These are phyloP conservation scores for Neria commutata DNA, from an alignment of 2,888 invertebrate species.

Conservation along the genomic window DNA sequence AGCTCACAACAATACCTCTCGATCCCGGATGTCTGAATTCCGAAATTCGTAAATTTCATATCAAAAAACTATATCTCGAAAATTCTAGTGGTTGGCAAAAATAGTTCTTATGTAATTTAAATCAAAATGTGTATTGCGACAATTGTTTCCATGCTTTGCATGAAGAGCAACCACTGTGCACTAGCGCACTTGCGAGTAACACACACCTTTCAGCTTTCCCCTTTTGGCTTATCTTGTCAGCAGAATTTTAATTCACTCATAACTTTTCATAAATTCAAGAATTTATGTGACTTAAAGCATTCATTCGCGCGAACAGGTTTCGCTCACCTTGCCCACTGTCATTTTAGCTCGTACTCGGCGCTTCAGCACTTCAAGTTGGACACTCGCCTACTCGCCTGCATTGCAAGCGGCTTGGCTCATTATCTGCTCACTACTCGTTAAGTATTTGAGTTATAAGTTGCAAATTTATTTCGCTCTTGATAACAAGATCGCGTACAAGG, in stretches of 20 bases:
- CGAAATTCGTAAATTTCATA: too few species aligned
- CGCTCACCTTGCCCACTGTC: neutral
- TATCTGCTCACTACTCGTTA: constrained; percentile 42
- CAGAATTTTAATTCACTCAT: constrained; percentile 37
- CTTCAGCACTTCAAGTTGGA: neutral
- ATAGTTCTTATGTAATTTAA: too few species aligned
- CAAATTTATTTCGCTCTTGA: constrained; percentile 37
- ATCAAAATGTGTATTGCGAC: too few species aligned
- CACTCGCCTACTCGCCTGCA: neutral
- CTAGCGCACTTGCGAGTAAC: neutral
- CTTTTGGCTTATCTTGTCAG: constrained; percentile 45
- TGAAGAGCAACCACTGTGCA: too few species aligned
- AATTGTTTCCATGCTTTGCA: too few species aligned
- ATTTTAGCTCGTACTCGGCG: neutral
- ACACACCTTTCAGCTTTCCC: constrained; percentile 42
- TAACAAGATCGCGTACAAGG: constrained; percentile 20
- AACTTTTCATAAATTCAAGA: constrained; percentile 55
- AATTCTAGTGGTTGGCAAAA: too few species aligned
- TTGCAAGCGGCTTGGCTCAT: constrained; percentile 20
- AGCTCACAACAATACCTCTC: too few species aligned
- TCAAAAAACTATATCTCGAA: too few species aligned
- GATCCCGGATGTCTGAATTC: too few species aligned
- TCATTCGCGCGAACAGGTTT: constrained; percentile 11
- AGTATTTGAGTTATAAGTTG: constrained; percentile 49
- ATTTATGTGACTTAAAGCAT: constrained; percentile 41